Conservation (phyloP, 2,797 vertebrate species). For the Taeniopygia guttata region DNA sequence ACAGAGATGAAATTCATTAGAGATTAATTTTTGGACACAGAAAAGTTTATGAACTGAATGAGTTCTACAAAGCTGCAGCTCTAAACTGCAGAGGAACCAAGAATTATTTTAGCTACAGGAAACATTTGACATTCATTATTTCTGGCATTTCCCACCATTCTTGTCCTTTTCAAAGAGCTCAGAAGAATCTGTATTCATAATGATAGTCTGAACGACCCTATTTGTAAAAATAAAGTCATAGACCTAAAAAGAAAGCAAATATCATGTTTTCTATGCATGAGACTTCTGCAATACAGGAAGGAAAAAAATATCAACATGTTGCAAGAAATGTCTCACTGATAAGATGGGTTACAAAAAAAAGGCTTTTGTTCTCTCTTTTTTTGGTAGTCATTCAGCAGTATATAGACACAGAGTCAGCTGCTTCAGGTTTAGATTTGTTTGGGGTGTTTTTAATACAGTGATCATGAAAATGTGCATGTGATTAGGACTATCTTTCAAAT, state of each 20-base stretch:
- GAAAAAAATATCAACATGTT: not conserved
- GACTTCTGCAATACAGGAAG: not conserved
- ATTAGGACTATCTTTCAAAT: not conserved
- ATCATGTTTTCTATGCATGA: not conserved
- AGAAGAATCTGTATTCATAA: constrained; percentile 23
- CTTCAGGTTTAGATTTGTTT: not conserved
- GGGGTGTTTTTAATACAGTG: not conserved
- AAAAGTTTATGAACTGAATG: not conserved
- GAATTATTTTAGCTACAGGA: constrained; percentile 50
- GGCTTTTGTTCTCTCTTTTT: not conserved
- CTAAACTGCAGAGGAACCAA: constrained; percentile 5
- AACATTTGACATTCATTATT: constrained; percentile 60
- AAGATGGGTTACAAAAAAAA: not conserved
- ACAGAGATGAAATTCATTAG: not conserved
- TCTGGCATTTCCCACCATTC: constrained; percentile 28
- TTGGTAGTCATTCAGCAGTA: not conserved
- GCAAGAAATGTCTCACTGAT: not conserved
- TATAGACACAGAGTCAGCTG: not conserved
- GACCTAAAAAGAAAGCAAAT: not conserved
- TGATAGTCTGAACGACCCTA: constrained; percentile 39
- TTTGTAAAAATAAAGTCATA: constrained; percentile 15
- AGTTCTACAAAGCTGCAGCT: not conserved
- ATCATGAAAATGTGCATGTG: not conserved
- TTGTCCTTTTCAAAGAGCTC: constrained; percentile 60
- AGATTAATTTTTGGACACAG: not conserved